Evolutionary conservation across 2,113 vertebrate species (phyloP).

Genomic region (Toxotes chatareus): DNA sequence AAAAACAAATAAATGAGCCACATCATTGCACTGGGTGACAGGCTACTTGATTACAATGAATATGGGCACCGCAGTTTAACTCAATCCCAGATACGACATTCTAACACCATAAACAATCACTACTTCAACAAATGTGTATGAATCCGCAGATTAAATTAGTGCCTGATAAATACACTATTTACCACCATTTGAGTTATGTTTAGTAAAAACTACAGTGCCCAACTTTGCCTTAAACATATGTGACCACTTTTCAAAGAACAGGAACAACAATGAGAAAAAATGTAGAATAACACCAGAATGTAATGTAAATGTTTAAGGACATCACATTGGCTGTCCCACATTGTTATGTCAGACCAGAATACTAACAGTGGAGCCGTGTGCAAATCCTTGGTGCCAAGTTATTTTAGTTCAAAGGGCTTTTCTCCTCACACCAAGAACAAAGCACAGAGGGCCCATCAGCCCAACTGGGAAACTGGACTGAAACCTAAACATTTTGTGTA

Average conservation of each 20-base stretch:
- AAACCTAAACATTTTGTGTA: conserved; percentile 63
- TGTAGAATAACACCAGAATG: background rate
- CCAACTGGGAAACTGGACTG: conserved; percentile 44
- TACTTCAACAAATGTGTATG: background rate
- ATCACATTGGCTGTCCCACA: background rate
- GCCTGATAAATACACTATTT: background rate
- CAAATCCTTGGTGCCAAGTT: conserved; percentile 3
- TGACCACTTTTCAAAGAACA: background rate
- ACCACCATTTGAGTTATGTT: background rate
- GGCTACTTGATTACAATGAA: background rate
- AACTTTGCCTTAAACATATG: background rate
- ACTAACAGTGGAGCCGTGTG: conserved; percentile 29
- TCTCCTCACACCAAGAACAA: conserved; percentile 44
- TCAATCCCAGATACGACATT: background rate
- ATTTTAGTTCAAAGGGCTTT: conserved; percentile 35
- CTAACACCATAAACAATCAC: background rate
- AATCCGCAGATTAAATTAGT: background rate
- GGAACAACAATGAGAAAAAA: background rate
- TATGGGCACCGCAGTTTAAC: background rate
- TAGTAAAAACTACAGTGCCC: background rate
- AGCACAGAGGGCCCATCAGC: conserved; percentile 18
- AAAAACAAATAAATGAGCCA: background rate
- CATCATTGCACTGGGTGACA: background rate
- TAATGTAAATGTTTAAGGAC: conserved; percentile 35
- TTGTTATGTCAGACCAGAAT: conserved; percentile 14